Percentiles rank a stretch among this genome's conserved stretches.
phyloP scores from a whole-genome alignment of 2,797 vertebrate genomes.

The Lates japonicus region DNA sequence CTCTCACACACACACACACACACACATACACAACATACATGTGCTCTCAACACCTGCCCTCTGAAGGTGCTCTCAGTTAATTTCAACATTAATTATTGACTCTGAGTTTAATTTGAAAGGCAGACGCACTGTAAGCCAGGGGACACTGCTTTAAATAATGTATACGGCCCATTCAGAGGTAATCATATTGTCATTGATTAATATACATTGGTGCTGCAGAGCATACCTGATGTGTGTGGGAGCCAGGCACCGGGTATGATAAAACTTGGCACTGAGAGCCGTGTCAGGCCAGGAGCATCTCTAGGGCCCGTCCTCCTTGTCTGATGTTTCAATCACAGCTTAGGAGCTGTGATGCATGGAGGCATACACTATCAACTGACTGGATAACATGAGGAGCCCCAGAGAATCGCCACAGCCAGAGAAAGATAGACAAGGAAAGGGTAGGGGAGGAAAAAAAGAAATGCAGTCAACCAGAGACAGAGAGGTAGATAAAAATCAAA shows the following conservation, averaged over 20 bases:
- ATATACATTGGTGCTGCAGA: constrained; percentile 81
- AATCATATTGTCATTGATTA: constrained; percentile 88
- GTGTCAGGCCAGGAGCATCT: constrained; percentile 77
- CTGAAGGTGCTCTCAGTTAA: constrained; percentile 83
- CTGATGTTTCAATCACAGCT: constrained; percentile 86
- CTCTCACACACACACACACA: constrained; percentile 6
- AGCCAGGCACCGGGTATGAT: constrained; percentile 73
- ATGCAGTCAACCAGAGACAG: constrained; percentile 41
- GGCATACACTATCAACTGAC: constrained; percentile 78
- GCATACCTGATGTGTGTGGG: constrained; percentile 83
- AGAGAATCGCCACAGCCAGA: constrained; percentile 62
- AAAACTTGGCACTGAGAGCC: constrained; percentile 75
- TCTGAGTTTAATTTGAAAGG: constrained; percentile 88
- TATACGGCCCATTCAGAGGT: constrained; percentile 85
- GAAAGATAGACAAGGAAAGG: constrained; percentile 47
- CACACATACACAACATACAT: constrained; percentile 46
- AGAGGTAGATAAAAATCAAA: constrained; percentile 51
- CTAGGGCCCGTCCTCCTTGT: constrained; percentile 79
- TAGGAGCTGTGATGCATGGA: constrained; percentile 78
- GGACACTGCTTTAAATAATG: constrained; percentile 87
- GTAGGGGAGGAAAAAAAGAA: constrained; percentile 37
- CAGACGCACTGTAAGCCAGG: constrained; percentile 84
- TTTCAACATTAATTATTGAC: constrained; percentile 89
- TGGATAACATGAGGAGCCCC: constrained; percentile 79
- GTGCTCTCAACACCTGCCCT: constrained; percentile 79